Evolutionary conservation across 2,113 vertebrate species (phyloP).

Genomic region (Rhabdornis inornatus): DNA sequence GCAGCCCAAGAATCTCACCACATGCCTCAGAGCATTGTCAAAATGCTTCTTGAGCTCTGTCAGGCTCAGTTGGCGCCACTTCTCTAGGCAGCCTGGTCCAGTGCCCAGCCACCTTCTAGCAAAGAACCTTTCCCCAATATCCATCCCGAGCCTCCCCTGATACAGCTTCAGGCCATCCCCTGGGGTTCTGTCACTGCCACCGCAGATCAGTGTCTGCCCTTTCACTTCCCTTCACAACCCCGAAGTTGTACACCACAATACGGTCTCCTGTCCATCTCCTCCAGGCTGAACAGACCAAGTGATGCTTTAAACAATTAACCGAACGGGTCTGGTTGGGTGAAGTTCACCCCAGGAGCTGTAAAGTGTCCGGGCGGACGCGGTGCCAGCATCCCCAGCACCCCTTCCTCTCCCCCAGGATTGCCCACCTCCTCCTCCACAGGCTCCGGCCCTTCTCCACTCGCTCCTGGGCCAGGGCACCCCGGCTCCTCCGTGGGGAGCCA

Average conservation of each 20-base stretch:
- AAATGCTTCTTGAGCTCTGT: background rate
- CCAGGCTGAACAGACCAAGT: background rate
- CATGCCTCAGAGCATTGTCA: background rate
- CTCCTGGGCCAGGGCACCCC: rapidly evolving
- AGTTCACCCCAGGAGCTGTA: rapidly evolving
- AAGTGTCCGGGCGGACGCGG: rapidly evolving
- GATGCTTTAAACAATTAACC: background rate
- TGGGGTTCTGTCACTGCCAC: background rate
- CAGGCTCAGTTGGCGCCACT: background rate
- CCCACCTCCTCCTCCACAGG: background rate
- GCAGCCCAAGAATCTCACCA: background rate
- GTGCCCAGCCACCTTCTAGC: no score
- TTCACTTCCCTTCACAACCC: background rate
- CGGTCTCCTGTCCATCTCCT: background rate
- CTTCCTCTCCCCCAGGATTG: background rate
- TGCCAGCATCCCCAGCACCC: background rate
- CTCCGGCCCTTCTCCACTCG: rapidly evolving
- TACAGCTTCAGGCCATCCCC: background rate
- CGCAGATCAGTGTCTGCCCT: background rate
- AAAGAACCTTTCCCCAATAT: background rate
- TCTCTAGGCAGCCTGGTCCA: background rate
- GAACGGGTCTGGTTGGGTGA: rapidly evolving
- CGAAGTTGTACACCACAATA: no score
- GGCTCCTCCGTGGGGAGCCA: rapidly evolving
- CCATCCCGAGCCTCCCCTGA: background rate